These are phyloP conservation scores for Strongylocentrotus purpuratus DNA, from an alignment of 35 echinoderm and acorn worm species.

Conservation along the genomic window DNA sequence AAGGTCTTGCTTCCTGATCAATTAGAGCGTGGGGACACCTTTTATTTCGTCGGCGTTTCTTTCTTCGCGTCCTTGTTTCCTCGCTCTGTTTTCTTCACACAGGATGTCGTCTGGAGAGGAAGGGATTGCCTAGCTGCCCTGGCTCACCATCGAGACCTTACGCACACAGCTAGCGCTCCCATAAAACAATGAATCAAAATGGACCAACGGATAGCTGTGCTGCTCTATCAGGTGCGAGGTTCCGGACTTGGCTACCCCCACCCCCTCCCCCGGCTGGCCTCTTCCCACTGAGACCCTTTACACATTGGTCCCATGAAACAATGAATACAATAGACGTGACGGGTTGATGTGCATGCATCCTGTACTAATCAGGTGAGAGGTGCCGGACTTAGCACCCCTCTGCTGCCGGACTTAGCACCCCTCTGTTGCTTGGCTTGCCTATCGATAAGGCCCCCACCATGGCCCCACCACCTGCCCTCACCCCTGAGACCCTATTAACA, in stretches of 20 bases:
- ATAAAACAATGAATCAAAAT: background rate
- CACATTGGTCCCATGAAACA: no score
- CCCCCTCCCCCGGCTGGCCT: background rate
- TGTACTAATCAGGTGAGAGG: no score
- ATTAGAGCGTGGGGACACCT: constrained; percentile 15
- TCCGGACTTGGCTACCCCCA: background rate
- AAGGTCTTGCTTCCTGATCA: constrained; percentile 10
- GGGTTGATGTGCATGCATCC: no score
- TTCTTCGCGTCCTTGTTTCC: background rate
- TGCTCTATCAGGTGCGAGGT: background rate
- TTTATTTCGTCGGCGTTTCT: background rate
- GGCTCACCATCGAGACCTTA: background rate
- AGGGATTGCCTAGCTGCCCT: background rate
- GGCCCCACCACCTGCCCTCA: no score
- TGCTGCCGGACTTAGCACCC: no score
- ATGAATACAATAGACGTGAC: no score
- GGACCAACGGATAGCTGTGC: background rate
- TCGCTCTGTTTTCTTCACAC: background rate
- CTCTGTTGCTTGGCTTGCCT: no score
- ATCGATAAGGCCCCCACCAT: no score
- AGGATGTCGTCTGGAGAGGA: constrained; percentile 1
- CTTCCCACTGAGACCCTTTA: background rate
- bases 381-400: no score
- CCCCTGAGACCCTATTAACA: no score
- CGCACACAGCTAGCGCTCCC: background rate